Evolutionary conservation across 2,113 vertebrate species (phyloP).

Genomic region (Laticauda laticaudata): DNA sequence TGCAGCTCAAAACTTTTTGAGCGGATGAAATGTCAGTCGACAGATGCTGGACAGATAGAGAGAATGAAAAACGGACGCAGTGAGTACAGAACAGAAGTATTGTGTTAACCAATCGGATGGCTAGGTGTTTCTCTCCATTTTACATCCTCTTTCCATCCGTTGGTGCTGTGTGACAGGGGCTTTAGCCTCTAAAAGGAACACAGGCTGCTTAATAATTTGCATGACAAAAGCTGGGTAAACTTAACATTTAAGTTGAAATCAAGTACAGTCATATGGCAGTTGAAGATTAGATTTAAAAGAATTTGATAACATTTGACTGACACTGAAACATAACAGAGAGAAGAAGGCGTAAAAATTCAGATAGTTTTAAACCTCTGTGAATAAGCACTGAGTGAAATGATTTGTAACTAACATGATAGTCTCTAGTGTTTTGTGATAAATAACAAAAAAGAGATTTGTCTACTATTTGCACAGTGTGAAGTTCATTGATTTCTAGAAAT

Average conservation of each 20-base stretch:
- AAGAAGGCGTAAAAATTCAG: too few relatives aligned
- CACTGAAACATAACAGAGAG: not conserved
- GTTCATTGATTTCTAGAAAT: not conserved
- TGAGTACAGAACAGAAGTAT: too few relatives aligned
- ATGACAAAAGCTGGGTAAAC: not conserved
- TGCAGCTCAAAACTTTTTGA: too few relatives aligned
- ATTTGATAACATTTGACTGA: not conserved
- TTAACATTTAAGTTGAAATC: not conserved
- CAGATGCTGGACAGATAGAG: too few relatives aligned
- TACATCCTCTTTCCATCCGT: too few relatives aligned
- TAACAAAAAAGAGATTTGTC: not conserved
- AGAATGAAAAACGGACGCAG: too few relatives aligned
- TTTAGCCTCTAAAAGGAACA: not conserved
- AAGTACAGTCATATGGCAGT: not conserved
- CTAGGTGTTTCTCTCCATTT: too few relatives aligned
- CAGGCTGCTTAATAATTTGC: not conserved
- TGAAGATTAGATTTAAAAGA: not conserved
- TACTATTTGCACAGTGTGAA: not conserved
- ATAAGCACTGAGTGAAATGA: not conserved
- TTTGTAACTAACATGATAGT: not conserved
- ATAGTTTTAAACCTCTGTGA: not conserved
- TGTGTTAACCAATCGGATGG: too few relatives aligned
- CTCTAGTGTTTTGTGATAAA: not conserved
- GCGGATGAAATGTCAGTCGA: too few relatives aligned
- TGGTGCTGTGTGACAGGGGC: too few relatives aligned